phyloP scores from a whole-genome alignment of 2,888 invertebrate species.

The Blastobasis adustella region DNA sequence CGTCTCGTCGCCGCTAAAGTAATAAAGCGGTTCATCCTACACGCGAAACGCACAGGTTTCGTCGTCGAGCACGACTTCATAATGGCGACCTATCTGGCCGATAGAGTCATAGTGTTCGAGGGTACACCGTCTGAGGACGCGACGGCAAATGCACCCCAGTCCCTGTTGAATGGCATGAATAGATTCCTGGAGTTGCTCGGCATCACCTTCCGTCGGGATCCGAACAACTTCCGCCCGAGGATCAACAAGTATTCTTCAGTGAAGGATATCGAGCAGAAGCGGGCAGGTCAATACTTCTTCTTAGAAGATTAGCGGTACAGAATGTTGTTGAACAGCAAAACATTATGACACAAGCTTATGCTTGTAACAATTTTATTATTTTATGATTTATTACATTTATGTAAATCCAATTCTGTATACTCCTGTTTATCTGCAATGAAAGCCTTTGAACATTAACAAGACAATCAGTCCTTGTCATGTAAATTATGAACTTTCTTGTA shows the following conservation, averaged over 20 bases:
- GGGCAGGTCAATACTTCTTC: constrained; percentile 98
- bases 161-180: constrained; percentile 98
- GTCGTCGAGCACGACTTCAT: constrained; percentile 99
- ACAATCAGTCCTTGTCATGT: too few species aligned
- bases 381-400: too few species aligned
- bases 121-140: constrained; percentile 93
- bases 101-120: constrained; percentile 98
- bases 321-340: too few species aligned
- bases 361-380: too few species aligned
- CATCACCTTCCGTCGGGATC: constrained; percentile 98
- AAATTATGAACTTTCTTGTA: too few species aligned
- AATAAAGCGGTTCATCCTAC: constrained; percentile 98
- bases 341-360: too few species aligned
- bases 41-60: constrained; percentile 99
- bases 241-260: constrained; percentile 98
- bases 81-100: constrained; percentile 99
- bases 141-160: constrained; percentile 93
- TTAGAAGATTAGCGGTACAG: constrained; percentile 87
- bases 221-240: constrained; percentile 98
- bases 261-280: constrained; percentile 98
- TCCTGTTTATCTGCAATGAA: too few species aligned
- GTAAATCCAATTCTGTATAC: too few species aligned
- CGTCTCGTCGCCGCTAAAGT: constrained; percentile 99
- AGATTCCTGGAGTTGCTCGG: constrained; percentile 94
- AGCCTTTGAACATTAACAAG: too few species aligned